These are phyloP conservation scores for Eriosoma lanigerum DNA, from an alignment of 1,140 invertebrate species.

Conservation along the genomic window DNA sequence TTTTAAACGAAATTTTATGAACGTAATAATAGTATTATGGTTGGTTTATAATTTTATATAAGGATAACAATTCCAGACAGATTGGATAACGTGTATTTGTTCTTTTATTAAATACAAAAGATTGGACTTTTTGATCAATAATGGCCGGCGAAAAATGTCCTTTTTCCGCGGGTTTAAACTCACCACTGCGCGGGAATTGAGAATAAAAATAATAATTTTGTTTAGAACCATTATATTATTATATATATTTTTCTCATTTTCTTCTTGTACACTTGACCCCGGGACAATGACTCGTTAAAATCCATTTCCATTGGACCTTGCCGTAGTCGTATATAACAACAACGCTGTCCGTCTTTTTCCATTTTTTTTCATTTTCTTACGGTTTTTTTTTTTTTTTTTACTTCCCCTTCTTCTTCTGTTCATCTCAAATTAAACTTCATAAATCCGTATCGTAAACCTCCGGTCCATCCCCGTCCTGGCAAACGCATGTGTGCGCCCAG, in stretches of 20 bases:
- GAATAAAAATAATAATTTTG: constrained; percentile 29
- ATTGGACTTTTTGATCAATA: too few relatives aligned
- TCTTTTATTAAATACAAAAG: too few relatives aligned
- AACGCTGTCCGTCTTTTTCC: constrained; percentile 28
- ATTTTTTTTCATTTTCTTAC: constrained; percentile 35
- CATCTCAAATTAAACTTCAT: constrained; percentile 51
- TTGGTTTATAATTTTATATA: too few relatives aligned
- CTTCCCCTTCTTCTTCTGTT: background rate
- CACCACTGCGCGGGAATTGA: background rate
- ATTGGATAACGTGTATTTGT: too few relatives aligned
- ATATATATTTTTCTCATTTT: constrained; percentile 2
- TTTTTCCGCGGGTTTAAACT: too few relatives aligned
- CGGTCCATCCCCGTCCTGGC: background rate
- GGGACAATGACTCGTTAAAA: constrained; percentile 45
- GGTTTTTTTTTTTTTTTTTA: constrained; percentile 39
- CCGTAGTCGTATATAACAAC: constrained; percentile 32
- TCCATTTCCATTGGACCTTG: constrained; percentile 38
- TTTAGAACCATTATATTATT: constrained; percentile 14
- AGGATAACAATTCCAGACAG: too few relatives aligned
- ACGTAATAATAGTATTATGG: too few relatives aligned
- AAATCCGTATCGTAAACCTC: constrained; percentile 49
- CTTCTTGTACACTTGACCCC: constrained; percentile 5
- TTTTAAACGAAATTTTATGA: too few relatives aligned
- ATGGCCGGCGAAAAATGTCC: too few relatives aligned
- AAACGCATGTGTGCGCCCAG: constrained; percentile 23